Evolutionary conservation across 64 coral and sea anemone genomes (phyloP), one percentile per base, ranked within the genome.

Genomic region (Stichodactyla mertensii): DNA sequence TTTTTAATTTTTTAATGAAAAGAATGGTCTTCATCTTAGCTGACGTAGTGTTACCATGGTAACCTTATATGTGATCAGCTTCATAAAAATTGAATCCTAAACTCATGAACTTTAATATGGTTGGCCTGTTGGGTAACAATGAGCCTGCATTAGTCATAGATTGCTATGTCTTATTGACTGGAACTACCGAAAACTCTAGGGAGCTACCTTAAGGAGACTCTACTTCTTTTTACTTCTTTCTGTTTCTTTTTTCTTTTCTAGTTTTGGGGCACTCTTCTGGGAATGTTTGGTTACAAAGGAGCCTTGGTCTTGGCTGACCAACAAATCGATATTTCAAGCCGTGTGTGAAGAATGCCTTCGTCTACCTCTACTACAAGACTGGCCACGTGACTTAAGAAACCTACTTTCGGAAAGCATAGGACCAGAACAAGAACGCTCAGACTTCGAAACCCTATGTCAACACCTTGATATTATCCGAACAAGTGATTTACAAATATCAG

Each of bases 231-330:
- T 20, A 66, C 4, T 16, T 66, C 62, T 6, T 66, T 6, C 1
- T 58, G 14, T 4, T 26, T 70, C 66, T 70, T n/a, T 70, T 15
- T 14, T 6, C 22, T 18, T 20, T 51, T 83, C 55, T 66, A 99
- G 93, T 87, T 99, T 99, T 90, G 97, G 90, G 51, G 93, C 81
- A 1, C 58, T 67, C 14, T 86, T 95, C 70, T 99, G 97, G 97
- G 97, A 99, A 71, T 92, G 88, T 84, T 51, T 99, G 28, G 87
- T 91, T 10, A 90, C 90, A 55, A 77, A 87, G 9, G 4, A 56
- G 66, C 97, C 97, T 20, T 99, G 97, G 97, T 87, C 88, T 12
- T 99, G 93, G 97, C 69, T 99, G 4, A 54, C 88, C n/a, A 57
- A 52, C 11, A 81, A 62, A 51, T 77, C 86, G 2, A 90, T 95